Base-by-base conservation (phyloP, 2,113 vertebrate genomes). In the Tricholaema leucomelas region DNA sequence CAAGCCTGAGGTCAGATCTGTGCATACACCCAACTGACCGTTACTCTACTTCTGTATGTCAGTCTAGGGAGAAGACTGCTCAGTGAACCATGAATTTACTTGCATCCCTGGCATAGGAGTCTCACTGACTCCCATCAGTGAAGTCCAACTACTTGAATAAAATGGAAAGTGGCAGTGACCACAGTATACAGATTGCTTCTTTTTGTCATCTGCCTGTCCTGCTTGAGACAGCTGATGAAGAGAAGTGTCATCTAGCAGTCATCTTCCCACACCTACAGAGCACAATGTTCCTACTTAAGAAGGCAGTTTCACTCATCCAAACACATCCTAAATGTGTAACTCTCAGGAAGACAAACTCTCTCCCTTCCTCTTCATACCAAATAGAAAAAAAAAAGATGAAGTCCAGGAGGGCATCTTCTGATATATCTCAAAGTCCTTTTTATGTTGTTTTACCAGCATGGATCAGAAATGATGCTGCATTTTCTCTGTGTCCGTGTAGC, bases 211-310 rank as follows among this genome's bases (percentile, higher is more conserved):
- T 66, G 16, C 31, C 36, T 66, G 36, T 60, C 60, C 38, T 4
- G 2, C n/a, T 30, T 24, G 30, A 78, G 27, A 31, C n/a, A 52
- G 31, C n/a, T 46, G 46, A 28, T 64, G 58, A 79, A 50, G 48
- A 72, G 30, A 19, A 28, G 12, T 2, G 15, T 12, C n/a, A 16
- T 30, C 25, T 44, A 58, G 36, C 58, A 28, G 3, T 50, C 88
- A 60, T 19, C 81, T 73, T 92, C 94, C 65, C 58, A 52, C 79
- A 63, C 86, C 85, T 93, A 58, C 71, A 77, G 87, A 90, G 69
- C 27, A 30, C 8, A 94, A 87, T 42, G 24, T 60, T 86, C 48
- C 28, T 86, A 33, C 3, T 64, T 88, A 48, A 48, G 42, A 79
- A 12, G n/a, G 63, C 60, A 89, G 46, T 87, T 88, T 93, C 81